These are phyloP conservation scores for Melitaea athalia DNA, from an alignment of 2,888 invertebrate species.

Conservation along the genomic window DNA sequence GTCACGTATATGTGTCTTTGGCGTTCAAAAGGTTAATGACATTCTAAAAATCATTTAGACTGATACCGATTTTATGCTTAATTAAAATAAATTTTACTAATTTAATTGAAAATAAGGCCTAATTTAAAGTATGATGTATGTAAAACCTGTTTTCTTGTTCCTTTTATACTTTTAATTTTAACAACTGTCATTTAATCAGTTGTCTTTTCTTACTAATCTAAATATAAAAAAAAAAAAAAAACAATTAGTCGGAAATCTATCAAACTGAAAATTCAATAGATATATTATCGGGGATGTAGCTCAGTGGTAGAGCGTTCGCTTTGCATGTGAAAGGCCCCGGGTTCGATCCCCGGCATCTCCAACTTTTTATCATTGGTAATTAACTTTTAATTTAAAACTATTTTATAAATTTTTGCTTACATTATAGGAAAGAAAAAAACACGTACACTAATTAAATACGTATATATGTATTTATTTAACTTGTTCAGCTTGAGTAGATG, in stretches of 20 bases:
- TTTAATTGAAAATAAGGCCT: no score
- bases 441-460: slow-evolving; percentile 38
- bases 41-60: no score
- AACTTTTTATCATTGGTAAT: slow-evolving; percentile 50
- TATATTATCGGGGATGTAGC: slow-evolving; percentile 88
- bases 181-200: no score
- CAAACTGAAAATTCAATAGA: slow-evolving; percentile 25
- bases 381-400: background rate
- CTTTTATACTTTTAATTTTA: no score
- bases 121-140: no score
- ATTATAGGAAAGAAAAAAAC: slow-evolving; percentile 25
- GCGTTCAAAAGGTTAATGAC: no score
- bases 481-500: slow-evolving; percentile 42
- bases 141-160: no score
- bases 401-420: background rate
- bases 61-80: no score
- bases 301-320: slow-evolving; percentile 99
- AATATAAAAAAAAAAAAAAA: no score
- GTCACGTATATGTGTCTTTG: no score
- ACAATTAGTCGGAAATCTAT: background rate
- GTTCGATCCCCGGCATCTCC: slow-evolving; percentile 98
- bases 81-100: no score
- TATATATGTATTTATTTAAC: slow-evolving; percentile 38
- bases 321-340: slow-evolving; percentile 99
- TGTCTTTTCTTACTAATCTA: no score